phyloP scores from a whole-genome alignment of 2,113 vertebrate genomes.

The Scomber japonicus region DNA sequence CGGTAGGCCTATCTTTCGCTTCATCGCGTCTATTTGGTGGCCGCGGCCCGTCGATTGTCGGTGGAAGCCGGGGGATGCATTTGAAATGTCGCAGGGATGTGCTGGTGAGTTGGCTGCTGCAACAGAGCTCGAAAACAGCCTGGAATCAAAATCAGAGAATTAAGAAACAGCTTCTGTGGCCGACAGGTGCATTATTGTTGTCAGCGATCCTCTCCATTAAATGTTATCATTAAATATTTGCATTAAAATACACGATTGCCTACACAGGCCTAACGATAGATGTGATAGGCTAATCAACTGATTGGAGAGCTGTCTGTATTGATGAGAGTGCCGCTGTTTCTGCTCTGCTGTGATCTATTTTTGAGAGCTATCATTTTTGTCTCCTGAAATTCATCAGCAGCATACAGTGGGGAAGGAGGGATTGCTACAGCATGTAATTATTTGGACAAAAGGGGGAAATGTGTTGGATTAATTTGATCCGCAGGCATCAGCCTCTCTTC shows the following conservation, averaged over 20 bases:
- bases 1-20: slow-evolving; percentile 20
- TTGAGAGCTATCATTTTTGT: not conserved
- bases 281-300: slow-evolving; percentile 66
- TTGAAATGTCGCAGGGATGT: slow-evolving; percentile 72
- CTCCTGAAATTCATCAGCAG: not conserved
- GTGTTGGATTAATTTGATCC: slow-evolving; percentile 37
- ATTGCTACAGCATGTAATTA: not conserved
- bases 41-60: slow-evolving; percentile 61
- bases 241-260: slow-evolving; percentile 6
- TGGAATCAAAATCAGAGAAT: not conserved
- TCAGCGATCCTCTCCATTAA: not conserved
- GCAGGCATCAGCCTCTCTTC: slow-evolving; percentile 19
- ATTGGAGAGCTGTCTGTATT: not conserved
- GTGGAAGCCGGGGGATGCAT: slow-evolving; percentile 78
- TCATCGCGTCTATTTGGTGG: slow-evolving; percentile 39
- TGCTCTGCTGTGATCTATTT: not conserved
- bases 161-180: not conserved
- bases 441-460: slow-evolving; percentile 5
- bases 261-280: slow-evolving; percentile 29
- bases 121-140: not conserved
- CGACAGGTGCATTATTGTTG: not conserved
- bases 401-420: not conserved
- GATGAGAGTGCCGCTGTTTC: slow-evolving; percentile 22
- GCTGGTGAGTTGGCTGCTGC: slow-evolving; percentile 70
- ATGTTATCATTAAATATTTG: not conserved